Evolutionary conservation across 2,113 vertebrate species (phyloP).

Genomic region (Misgurnus anguillicaudatus): DNA sequence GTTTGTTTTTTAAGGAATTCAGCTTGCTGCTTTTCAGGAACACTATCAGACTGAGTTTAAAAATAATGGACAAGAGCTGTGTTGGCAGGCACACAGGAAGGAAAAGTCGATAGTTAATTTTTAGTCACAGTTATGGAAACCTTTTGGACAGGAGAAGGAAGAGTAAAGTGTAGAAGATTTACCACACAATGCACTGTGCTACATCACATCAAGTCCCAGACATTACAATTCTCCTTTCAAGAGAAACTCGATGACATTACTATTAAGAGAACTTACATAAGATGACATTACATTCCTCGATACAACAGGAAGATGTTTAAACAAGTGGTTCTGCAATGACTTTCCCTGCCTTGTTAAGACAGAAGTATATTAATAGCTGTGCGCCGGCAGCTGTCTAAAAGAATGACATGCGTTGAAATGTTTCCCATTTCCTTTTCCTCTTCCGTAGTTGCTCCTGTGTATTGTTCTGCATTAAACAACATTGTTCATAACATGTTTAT

Average conservation of each 20-base stretch:
- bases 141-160: constrained; percentile 20
- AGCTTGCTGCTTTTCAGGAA: not conserved
- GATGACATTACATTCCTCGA: not conserved
- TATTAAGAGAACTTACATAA: not conserved
- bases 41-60: not conserved
- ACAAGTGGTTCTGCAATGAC: not conserved
- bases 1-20: not conserved
- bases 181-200: constrained; percentile 25
- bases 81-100: not conserved
- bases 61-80: not conserved
- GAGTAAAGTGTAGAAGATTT: constrained; percentile 24
- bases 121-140: constrained; percentile 6
- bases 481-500: constrained; percentile 15
- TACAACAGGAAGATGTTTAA: constrained; percentile 12
- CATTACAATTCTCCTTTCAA: not conserved
- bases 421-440: constrained; percentile 47
- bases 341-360: not conserved
- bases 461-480: constrained; percentile 35
- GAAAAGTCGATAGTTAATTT: not conserved
- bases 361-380: constrained; percentile 40
- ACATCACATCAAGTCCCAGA: constrained; percentile 1
- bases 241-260: not conserved
- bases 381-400: constrained; percentile 20
- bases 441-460: constrained; percentile 23
- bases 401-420: constrained; percentile 38